Percentiles rank a stretch among this genome's conserved stretches.
phyloP scores from a whole-genome alignment of 2,888 invertebrate species.

The Clostera curtula region DNA sequence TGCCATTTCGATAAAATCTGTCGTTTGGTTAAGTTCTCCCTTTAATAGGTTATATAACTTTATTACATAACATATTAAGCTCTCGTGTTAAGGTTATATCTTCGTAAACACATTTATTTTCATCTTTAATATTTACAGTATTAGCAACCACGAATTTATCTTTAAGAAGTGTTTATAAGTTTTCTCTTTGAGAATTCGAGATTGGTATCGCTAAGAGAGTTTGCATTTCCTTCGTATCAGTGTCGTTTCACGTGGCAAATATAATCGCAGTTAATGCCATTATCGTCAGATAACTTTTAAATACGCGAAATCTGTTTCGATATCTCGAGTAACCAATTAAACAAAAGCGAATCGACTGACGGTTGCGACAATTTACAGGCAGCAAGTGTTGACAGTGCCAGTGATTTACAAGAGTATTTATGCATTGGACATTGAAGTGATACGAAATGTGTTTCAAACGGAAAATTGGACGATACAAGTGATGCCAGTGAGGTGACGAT shows the following conservation, averaged over 20 bases:
- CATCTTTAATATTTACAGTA: not conserved
- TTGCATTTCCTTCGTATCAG: slow-evolving; percentile 1
- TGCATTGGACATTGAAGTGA: slow-evolving; percentile 40
- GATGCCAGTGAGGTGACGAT: slow-evolving; percentile 60
- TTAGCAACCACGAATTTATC: no score
- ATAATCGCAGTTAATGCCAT: slow-evolving; percentile 10
- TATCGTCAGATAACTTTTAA: slow-evolving; percentile 15
- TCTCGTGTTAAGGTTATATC: slow-evolving; percentile 1
- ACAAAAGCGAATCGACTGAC: slow-evolving; percentile 33
- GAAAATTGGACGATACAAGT: slow-evolving; percentile 39
- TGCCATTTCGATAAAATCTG: slow-evolving; percentile 42
- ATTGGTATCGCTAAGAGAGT: not conserved
- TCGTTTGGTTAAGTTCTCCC: slow-evolving; percentile 24
- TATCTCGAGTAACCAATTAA: slow-evolving; percentile 31
- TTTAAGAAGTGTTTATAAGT: no score
- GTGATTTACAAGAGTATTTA: slow-evolving; percentile 40
- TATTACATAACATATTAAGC: slow-evolving; percentile 7
- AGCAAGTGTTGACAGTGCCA: slow-evolving; percentile 23
- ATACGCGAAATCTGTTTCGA: slow-evolving; percentile 30
- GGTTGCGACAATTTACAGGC: slow-evolving; percentile 28
- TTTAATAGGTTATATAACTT: slow-evolving; percentile 21
- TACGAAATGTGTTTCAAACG: slow-evolving; percentile 35
- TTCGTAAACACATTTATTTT: not conserved
- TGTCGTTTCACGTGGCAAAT: slow-evolving; percentile 2
- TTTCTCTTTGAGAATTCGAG: not conserved